phyloP scores from a whole-genome alignment of 2,888 invertebrate genomes.

The Subacronicta megacephala region DNA sequence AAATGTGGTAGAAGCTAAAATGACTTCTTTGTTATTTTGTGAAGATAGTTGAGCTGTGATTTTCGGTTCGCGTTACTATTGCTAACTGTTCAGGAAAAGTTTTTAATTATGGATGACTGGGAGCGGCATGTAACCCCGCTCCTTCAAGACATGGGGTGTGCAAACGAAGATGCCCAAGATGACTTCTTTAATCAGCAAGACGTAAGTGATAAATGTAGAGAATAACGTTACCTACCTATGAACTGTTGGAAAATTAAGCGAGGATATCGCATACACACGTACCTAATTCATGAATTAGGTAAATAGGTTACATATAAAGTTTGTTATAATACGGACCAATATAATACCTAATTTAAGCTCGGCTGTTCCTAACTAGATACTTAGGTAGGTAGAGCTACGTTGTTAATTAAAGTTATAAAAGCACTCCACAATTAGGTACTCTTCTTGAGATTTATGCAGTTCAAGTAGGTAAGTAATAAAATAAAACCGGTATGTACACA shows the following conservation, averaged over 20 bases:
- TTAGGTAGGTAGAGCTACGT: no score
- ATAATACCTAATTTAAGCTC: no score
- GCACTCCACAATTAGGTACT: conserved; percentile 1
- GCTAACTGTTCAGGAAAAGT: conserved; percentile 67
- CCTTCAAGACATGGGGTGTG: conserved; percentile 89
- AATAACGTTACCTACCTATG: conserved; percentile 25
- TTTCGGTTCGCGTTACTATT: conserved; percentile 66
- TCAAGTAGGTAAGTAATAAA: no score
- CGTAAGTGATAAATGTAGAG: conserved; percentile 78
- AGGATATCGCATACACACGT: conserved; percentile 1
- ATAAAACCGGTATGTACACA: no score
- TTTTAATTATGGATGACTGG: conserved; percentile 89
- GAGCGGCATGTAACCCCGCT: conserved; percentile 90
- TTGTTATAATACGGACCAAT: no score
- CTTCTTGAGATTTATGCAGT: background rate
- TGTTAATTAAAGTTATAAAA: background rate
- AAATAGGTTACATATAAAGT: no score
- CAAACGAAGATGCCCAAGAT: conserved; percentile 87
- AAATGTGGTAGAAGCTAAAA: conserved; percentile 73
- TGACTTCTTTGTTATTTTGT: conserved; percentile 74
- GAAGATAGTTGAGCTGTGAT: conserved; percentile 77
- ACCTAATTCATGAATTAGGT: no score
- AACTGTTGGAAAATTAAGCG: background rate
- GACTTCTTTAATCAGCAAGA: conserved; percentile 90
- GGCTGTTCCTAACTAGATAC: background rate